Percentiles rank a stretch among this genome's conserved stretches.
Conservation (phyloP, 2,888 invertebrate genomes). For the Polietes domitor region DNA sequence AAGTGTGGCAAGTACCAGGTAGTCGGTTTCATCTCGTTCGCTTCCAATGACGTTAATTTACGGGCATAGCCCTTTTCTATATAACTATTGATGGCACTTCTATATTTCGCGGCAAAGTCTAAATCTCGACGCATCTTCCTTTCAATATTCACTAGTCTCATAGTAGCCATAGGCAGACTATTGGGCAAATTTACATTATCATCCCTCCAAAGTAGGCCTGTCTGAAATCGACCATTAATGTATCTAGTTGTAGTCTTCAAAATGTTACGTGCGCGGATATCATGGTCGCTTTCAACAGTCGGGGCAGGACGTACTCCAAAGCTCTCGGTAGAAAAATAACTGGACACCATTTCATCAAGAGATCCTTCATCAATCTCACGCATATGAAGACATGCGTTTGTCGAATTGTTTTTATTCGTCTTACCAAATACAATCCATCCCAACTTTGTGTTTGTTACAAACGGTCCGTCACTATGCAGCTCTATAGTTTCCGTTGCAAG, state of each 20-base stretch:
- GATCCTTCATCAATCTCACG: background rate
- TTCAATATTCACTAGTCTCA: slow-evolving; percentile 55
- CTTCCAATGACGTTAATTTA: slow-evolving; percentile 33
- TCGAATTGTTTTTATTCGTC: background rate
- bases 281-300: background rate
- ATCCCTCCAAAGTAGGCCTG: slow-evolving; percentile 29
- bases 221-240: slow-evolving; percentile 39
- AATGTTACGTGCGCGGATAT: slow-evolving; percentile 2
- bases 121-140: slow-evolving; percentile 51
- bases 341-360: slow-evolving; percentile 11
- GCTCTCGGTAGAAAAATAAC: background rate
- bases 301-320: slow-evolving; percentile 29
- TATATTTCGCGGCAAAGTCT: slow-evolving; percentile 57
- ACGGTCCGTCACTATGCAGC: slow-evolving; percentile 33
- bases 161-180: slow-evolving; percentile 13
- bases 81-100: slow-evolving; percentile 60
- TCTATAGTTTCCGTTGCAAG: too few species aligned
- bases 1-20: slow-evolving; percentile 73
- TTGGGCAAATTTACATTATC: slow-evolving; percentile 14
- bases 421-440: slow-evolving; percentile 51
- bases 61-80: slow-evolving; percentile 67
- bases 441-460: slow-evolving; percentile 55
- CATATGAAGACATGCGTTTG: background rate
- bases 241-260: background rate
- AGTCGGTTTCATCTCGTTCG: slow-evolving; percentile 53